These are phyloP conservation scores for Melinaea menophilus DNA, from an alignment of 2,888 invertebrate genomes.

Conservation along the genomic window DNA sequence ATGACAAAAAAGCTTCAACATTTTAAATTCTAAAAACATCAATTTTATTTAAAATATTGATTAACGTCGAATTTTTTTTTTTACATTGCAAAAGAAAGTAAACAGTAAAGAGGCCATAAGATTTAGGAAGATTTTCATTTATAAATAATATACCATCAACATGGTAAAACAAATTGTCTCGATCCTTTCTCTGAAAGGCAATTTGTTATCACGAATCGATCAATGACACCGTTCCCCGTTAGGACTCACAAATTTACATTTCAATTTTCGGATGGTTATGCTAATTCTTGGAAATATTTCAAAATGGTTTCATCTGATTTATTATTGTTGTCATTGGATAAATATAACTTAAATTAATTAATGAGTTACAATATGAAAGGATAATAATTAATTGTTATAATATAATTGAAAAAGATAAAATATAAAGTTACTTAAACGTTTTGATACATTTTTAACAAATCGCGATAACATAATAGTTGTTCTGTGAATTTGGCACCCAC, in stretches of 20 bases:
- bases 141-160: slow-evolving; percentile 1
- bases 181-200: slow-evolving; percentile 24
- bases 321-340: slow-evolving; percentile 8
- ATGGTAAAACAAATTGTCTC: slow-evolving; percentile 18
- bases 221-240: slow-evolving; percentile 28
- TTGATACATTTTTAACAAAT: not conserved
- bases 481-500: slow-evolving; percentile 41
- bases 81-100: too few relatives aligned
- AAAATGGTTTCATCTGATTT: slow-evolving; percentile 24
- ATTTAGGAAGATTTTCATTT: too few relatives aligned
- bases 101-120: too few relatives aligned
- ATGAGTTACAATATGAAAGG: too few relatives aligned
- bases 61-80: too few relatives aligned
- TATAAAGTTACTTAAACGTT: not conserved
- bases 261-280: slow-evolving; percentile 33
- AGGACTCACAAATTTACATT: slow-evolving; percentile 34
- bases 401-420: not conserved
- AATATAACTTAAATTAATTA: not conserved
- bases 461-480: slow-evolving; percentile 13
- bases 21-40: too few relatives aligned
- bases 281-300: slow-evolving; percentile 29
- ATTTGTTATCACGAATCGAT: slow-evolving; percentile 35
- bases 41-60: too few relatives aligned
- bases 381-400: too few relatives aligned
- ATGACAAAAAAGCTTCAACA: too few relatives aligned